These are phyloP conservation scores for Stomatorhinus ivindoensis DNA, from an alignment of 2,113 vertebrate species.

Conservation along the genomic window DNA sequence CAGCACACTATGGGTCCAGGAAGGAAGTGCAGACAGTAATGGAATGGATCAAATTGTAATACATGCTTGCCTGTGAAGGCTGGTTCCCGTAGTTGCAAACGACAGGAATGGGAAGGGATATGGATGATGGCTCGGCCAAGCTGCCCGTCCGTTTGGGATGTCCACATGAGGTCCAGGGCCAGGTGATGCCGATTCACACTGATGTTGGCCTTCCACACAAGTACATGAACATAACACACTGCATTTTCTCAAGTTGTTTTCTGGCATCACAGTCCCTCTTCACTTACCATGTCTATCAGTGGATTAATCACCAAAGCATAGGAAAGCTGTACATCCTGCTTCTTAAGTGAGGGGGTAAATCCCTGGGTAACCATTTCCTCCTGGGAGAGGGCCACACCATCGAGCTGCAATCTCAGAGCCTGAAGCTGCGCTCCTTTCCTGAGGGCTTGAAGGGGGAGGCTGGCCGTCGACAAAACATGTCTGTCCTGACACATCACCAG, in stretches of 20 bases:
- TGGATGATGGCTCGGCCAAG: neutral
- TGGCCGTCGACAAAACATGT: neutral
- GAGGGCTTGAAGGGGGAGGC: neutral
- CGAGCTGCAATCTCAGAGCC: neutral
- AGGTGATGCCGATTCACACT: constrained; percentile 1
- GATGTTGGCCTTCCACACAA: neutral
- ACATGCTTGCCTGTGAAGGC: constrained; percentile 4
- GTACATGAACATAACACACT: neutral
- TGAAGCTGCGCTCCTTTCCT: neutral
- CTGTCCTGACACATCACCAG: neutral
- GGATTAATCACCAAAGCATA: neutral
- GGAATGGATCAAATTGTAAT: neutral
- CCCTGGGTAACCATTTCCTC: neutral
- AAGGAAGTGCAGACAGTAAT: neutral
- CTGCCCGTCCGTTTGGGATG: neutral
- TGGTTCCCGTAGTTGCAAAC: neutral
- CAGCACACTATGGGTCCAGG: neutral
- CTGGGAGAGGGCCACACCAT: constrained; percentile 12
- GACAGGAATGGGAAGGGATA: constrained; percentile 14
- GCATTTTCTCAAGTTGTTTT: neutral
- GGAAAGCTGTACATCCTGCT: neutral
- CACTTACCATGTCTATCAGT: neutral
- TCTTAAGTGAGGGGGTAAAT: neutral
- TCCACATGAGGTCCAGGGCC: constrained; percentile 10
- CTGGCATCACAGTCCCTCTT: neutral